Evolutionary conservation across 2,888 invertebrate species (phyloP).

Genomic region (Lasioglossum figueresi): DNA sequence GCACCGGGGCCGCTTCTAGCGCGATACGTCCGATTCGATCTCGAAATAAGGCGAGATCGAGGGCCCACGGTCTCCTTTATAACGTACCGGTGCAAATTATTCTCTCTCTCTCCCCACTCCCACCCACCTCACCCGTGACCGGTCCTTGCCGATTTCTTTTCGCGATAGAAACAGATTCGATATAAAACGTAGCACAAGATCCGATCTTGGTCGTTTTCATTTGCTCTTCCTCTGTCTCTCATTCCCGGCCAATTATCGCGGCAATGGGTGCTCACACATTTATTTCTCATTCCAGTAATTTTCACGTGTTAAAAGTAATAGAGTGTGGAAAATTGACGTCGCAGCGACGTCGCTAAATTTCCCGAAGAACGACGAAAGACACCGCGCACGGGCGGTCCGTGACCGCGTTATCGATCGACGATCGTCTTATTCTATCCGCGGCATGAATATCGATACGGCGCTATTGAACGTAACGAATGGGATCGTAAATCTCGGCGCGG

Average conservation of each 20-base stretch:
- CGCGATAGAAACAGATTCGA: neutral
- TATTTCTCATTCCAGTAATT: too few relatives aligned
- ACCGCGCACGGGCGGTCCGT: too few relatives aligned
- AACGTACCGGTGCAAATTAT: slow-evolving; percentile 36
- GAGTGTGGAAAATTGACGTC: too few relatives aligned
- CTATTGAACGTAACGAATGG: slow-evolving; percentile 70
- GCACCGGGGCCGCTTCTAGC: slow-evolving; percentile 54
- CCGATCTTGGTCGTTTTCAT: too few relatives aligned
- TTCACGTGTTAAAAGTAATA: too few relatives aligned
- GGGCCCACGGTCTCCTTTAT: slow-evolving; percentile 6
- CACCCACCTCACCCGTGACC: too few relatives aligned
- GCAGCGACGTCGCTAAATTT: neutral
- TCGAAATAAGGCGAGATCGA: slow-evolving; percentile 61
- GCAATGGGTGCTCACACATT: neutral
- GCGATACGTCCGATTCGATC: slow-evolving; percentile 63
- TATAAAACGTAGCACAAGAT: neutral
- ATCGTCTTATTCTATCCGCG: slow-evolving; percentile 46
- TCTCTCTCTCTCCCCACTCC: too few relatives aligned
- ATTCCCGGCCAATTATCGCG: neutral
- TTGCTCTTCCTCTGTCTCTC: neutral
- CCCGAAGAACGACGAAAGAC: neutral
- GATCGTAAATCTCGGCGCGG: slow-evolving; percentile 69
- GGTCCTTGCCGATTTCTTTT: neutral
- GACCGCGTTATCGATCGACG: slow-evolving; percentile 44
- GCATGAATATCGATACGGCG: slow-evolving; percentile 69